These are phyloP conservation scores for Gryon sp. DNA, from an alignment of 1,140 invertebrate species.

Conservation along the genomic window DNA sequence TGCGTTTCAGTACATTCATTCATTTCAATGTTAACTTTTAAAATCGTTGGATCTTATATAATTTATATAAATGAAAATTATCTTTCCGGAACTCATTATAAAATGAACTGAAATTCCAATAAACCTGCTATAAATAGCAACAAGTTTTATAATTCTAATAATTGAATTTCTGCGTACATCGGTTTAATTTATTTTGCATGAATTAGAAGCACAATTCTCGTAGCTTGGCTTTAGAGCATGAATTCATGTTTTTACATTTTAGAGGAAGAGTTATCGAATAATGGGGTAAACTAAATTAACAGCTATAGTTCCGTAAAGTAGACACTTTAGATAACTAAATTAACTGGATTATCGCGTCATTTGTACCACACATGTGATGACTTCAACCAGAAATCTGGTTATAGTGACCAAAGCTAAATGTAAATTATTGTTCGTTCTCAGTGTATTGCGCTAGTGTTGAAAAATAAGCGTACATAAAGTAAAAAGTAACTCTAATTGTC, in stretches of 20 bases:
- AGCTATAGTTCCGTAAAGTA: constrained; percentile 55
- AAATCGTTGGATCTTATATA: no score
- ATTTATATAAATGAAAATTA: no score
- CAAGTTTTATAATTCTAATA: constrained; percentile 37
- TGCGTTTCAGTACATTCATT: no score
- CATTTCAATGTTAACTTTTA: no score
- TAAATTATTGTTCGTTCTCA: constrained; percentile 28
- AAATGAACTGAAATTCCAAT: no score
- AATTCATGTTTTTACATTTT: constrained; percentile 46
- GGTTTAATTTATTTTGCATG: constrained; percentile 34
- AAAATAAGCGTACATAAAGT: no score
- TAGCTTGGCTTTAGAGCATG: constrained; percentile 34
- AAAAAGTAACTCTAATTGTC: no score
- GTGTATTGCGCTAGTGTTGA: no score
- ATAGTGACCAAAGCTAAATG: constrained; percentile 34
- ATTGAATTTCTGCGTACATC: constrained; percentile 27
- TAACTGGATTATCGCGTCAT: constrained; percentile 56
- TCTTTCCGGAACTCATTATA: no score
- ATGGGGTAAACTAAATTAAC: constrained; percentile 50
- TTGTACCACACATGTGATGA: constrained; percentile 52
- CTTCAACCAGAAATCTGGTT: constrained; percentile 58
- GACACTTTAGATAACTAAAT: constrained; percentile 60
- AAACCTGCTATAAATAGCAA: constrained; percentile 12
- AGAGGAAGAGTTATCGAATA: constrained; percentile 50
- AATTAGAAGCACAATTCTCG: constrained; percentile 40